Base-by-base conservation (phyloP, 2,113 vertebrate species). In the Syngnathoides biaculeatus region DNA sequence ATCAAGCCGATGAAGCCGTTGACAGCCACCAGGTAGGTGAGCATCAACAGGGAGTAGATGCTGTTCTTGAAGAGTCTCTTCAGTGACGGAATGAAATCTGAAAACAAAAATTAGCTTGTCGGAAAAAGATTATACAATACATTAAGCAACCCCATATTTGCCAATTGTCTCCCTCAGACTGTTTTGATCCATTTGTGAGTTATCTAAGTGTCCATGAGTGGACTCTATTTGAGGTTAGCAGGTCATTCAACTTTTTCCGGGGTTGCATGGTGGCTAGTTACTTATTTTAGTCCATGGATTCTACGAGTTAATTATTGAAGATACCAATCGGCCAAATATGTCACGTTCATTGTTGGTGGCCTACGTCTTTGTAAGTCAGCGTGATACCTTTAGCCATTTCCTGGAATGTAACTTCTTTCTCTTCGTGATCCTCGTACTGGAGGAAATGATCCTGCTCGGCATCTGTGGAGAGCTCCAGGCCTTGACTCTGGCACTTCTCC, bases 1-100 rank as follows among this genome's bases (percentile, higher is more conserved):
- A 98, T 94, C 94, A 98, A 93, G 68, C 97, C 97, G 24, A 98
- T 94, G 68, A 98, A 92, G 70, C 93, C 93, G 39, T 95, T 98
- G 74, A 97, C 92, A 20, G 90, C 89, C 78, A 95, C 75, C 0
- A 95, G 87, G 64, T 93, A 89, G 8, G 93, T 92, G 76, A 93
- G 92, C 76, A 98, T 72, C 69, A 95, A 92, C 24, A 98, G 73
- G 27, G 90, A 48, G 74, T 87, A 99, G 67, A 97, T 88, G 10
- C 84, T 88, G 79, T 95, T 96, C 64, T 86, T 92, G 71, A 99
- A 93, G 61, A 99, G 91, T 40, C 71, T 91, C 78, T 76, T 94
- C 88, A 98, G 64, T 0, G 95, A 95, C 0, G 96, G 94, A 35
- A 96, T 71, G 68, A 98, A 98, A 68, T 96, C 97, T 99, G 72